Percentiles rank a stretch among this genome's conserved stretches.
phyloP scores from a whole-genome alignment of 1,140 invertebrate species.

The Meloidogyne floridensis region DNA sequence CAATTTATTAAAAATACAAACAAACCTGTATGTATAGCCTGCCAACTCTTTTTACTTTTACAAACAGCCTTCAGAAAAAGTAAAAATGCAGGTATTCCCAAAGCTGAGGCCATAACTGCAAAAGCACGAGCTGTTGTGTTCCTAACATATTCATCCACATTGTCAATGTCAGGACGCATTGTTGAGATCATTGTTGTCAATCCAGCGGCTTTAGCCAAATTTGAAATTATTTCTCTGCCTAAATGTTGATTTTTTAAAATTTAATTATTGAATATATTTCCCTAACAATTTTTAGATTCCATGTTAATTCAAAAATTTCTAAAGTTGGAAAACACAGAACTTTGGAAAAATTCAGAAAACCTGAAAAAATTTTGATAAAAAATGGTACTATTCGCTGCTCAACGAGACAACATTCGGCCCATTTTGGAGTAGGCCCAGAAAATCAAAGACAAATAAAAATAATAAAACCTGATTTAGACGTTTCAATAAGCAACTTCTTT shows the following conservation, averaged over 20 bases:
- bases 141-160: conserved; percentile 98
- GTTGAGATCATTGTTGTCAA: conserved; percentile 99
- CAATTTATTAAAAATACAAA: not conserved
- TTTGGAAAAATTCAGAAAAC: too few relatives aligned
- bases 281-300: too few relatives aligned
- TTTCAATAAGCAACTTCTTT: conserved; percentile 20
- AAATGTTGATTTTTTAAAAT: conserved; percentile 3
- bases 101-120: conserved; percentile 95
- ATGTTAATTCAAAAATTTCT: too few relatives aligned
- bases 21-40: conserved; percentile 90
- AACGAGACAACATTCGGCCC: too few relatives aligned
- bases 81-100: conserved; percentile 93
- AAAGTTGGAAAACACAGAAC: conserved; percentile 70
- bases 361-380: too few relatives aligned
- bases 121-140: conserved; percentile 98
- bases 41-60: conserved; percentile 98
- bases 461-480: conserved; percentile 15
- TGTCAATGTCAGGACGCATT: conserved; percentile 99
- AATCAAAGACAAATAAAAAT: too few relatives aligned
- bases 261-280: too few relatives aligned
- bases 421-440: too few relatives aligned
- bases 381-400: too few relatives aligned
- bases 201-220: conserved; percentile 98
- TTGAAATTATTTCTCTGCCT: conserved; percentile 98
- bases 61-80: conserved; percentile 99